Base-by-base conservation (phyloP, 2,888 invertebrate genomes). In the Agrochola macilenta region DNA sequence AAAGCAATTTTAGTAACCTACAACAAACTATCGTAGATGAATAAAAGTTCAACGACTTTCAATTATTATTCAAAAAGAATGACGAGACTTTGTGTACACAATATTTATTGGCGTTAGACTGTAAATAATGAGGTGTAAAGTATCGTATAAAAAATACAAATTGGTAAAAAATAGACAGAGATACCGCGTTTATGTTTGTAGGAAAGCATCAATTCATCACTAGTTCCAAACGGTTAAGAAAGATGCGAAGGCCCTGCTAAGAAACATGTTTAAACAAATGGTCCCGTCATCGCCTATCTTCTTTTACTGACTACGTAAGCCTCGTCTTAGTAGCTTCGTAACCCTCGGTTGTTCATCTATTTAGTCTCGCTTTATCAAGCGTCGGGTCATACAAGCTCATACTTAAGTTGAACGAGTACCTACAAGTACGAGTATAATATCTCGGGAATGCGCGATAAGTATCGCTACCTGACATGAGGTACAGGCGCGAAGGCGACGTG, bases 401-500 rank as follows among this genome's bases (percentile, higher is more conserved):
- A 79, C 79, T 61, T 30, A 75, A 74, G 46, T 73, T 82, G 72
- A 84, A 84, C 73, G 64, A 68, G 83, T 57, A 71, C 61, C 66
- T 63, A 58, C 63, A 63, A 69, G 82, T 63, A 58, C 63, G 58
- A 69, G 82, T 81, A 82, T 70, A 86, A 84, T 75, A 75, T 70
- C 49, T 52, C 57, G 72, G 63, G 83, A 86, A 84, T 75, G 52
- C 54, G 64, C 70, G 79, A 83, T 86, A 86, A 86, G 83, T 86
- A 86, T 84, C 83, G 86, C 74, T 83, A 79, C 83, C 86, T 84
- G 73, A 82, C 83, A 73, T 73, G 70, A 83, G 70, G 66, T 60
- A 71, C 52, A 60, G 69, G 61, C 71, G 82, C 74, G 46, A 30
- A 78, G 66, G 75, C 69, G 58, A 73, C 83, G 26, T 60, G 79